A percentile compares a stretch with the other conserved stretches of the same genome.
Evolutionary conservation across 2,888 invertebrate genomes (phyloP).

Genomic region (Macropis europaea): DNA sequence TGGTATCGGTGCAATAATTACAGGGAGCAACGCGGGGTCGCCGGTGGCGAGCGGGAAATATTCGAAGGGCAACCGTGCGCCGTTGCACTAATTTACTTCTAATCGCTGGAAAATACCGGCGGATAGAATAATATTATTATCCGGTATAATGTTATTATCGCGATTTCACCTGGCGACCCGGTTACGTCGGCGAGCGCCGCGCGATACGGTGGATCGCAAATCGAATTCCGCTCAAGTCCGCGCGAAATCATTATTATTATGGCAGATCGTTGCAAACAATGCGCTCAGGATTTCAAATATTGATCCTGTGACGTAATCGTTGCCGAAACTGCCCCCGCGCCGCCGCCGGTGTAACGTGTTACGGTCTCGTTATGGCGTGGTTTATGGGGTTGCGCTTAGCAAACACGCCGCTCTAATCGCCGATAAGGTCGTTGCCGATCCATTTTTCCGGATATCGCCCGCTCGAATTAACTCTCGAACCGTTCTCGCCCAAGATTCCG

Average conservation of each 20-base stretch:
- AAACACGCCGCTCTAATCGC: constrained; percentile 41
- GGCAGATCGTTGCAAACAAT: constrained; percentile 50
- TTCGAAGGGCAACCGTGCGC: constrained; percentile 10
- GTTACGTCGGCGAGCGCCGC: not conserved
- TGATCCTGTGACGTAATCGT: constrained; percentile 50
- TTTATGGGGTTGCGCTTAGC: constrained; percentile 35
- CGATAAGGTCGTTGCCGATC: constrained; percentile 28
- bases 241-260: constrained; percentile 51
- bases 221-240: constrained; percentile 47
- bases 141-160: constrained; percentile 51
- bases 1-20: constrained; percentile 33
- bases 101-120: constrained; percentile 47
- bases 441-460: constrained; percentile 21
- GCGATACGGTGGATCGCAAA: constrained; percentile 6
- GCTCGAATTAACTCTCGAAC: constrained; percentile 7
- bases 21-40: constrained; percentile 2
- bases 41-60: constrained; percentile 20
- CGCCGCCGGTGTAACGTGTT: constrained; percentile 38
- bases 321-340: constrained; percentile 35
- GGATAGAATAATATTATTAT: constrained; percentile 54
- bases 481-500: not conserved
- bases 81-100: constrained; percentile 44
- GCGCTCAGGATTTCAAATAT: constrained; percentile 52
- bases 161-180: constrained; percentile 12
- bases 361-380: constrained; percentile 37